Conservation (phyloP, 2,888 invertebrate genomes). For the Gymnocheta viridis region DNA sequence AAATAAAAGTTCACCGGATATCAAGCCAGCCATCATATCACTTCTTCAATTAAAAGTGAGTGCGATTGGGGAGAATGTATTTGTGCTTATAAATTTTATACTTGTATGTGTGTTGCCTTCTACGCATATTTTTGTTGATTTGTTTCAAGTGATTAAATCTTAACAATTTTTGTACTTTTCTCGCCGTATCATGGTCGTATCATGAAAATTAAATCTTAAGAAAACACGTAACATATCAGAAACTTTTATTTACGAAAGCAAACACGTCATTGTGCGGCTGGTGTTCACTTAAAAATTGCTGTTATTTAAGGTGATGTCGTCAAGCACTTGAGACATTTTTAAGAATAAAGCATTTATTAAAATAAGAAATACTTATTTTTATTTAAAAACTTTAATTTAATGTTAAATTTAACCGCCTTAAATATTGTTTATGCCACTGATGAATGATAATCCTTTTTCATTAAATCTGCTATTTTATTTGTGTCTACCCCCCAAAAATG, state of each 20-base stretch:
- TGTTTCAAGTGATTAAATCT: constrained; percentile 69
- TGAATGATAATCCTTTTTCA: constrained; percentile 58
- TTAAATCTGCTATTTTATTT: constrained; percentile 40
- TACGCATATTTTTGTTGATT: constrained; percentile 63
- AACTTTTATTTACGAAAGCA: not conserved
- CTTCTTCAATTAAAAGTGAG: not conserved
- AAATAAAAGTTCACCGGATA: constrained; percentile 67
- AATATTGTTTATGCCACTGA: constrained; percentile 15
- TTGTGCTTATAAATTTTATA: not conserved
- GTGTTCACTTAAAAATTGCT: constrained; percentile 39
- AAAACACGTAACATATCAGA: constrained; percentile 38
- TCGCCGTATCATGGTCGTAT: constrained; percentile 57
- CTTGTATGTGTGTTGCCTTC: not conserved
- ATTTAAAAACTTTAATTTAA: not conserved
- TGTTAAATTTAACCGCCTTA: not conserved
- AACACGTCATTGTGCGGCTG: constrained; percentile 20
- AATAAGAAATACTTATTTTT: too few relatives aligned
- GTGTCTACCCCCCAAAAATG: not conserved
- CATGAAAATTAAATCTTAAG: constrained; percentile 61
- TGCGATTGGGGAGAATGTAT: not conserved
- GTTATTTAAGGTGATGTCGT: constrained; percentile 59
- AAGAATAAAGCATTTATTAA: too few relatives aligned
- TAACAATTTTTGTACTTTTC: constrained; percentile 45
- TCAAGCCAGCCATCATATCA: constrained; percentile 58
- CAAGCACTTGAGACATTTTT: constrained; percentile 62